phyloP scores from a whole-genome alignment of 2,797 vertebrate genomes.

The Malacoctenus gilli region DNA sequence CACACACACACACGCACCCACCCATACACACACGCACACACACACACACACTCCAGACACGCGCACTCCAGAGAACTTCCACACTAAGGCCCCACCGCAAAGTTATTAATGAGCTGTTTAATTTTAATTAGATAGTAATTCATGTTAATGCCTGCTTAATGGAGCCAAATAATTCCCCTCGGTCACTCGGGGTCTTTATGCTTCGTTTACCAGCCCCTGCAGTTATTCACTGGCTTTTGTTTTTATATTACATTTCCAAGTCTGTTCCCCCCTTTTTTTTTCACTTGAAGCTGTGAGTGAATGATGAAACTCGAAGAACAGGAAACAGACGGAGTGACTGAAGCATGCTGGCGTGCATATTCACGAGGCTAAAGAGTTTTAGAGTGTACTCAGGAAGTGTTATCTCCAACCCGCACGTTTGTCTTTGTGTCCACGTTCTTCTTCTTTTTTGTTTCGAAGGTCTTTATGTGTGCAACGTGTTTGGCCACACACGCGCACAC shows the following conservation, averaged over 20 bases:
- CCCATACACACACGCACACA: conserved; percentile 26
- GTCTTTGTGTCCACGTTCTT: conserved; percentile 5
- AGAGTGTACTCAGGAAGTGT: conserved; percentile 24
- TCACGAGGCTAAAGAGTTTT: conserved; percentile 8
- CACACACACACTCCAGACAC: conserved; percentile 29
- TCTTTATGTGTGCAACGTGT: conserved; percentile 22
- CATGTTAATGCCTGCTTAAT: conserved; percentile 87
- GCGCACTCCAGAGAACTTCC: conserved; percentile 73
- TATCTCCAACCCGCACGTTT: conserved; percentile 21
- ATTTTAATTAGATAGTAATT: conserved; percentile 87
- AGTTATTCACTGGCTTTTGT: conserved; percentile 79
- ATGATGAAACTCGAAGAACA: conserved; percentile 65
- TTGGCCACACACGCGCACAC: conserved; percentile 3
- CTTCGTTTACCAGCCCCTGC: conserved; percentile 80
- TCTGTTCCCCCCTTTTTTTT: conserved; percentile 40
- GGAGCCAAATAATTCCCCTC: conserved; percentile 83
- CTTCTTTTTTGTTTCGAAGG: conserved; percentile 20
- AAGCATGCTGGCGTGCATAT: conserved; percentile 32
- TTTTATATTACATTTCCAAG: conserved; percentile 77
- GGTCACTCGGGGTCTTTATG: conserved; percentile 79
- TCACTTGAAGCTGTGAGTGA: conserved; percentile 53
- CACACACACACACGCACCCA: conserved; percentile 27
- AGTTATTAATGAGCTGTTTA: conserved; percentile 86
- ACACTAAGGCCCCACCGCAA: conserved; percentile 77
- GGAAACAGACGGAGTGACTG: conserved; percentile 63